These are phyloP conservation scores for Notothenia coriiceps DNA, from an alignment of 2,113 vertebrate genomes.

Conservation along the genomic window DNA sequence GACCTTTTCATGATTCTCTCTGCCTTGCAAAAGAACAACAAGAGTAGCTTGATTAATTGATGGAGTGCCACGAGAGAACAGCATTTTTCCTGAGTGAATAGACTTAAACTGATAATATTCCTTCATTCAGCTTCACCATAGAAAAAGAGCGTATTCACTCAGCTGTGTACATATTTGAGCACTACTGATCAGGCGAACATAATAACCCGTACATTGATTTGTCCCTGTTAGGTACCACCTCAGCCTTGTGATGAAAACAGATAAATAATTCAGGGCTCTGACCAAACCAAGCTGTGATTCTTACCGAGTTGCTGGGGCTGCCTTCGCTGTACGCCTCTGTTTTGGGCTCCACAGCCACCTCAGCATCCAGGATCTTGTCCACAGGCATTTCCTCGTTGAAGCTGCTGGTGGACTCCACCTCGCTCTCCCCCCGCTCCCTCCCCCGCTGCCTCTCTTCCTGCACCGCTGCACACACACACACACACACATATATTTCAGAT, in stretches of 20 bases:
- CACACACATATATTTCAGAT: slow-evolving; percentile 11
- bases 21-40: not conserved
- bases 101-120: not conserved
- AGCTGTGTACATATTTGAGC: not conserved
- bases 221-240: not conserved
- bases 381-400: slow-evolving; percentile 95
- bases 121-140: not conserved
- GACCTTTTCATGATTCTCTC: not conserved
- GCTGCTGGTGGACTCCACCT: slow-evolving; percentile 86
- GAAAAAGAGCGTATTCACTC: not conserved
- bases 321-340: slow-evolving; percentile 88
- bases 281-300: slow-evolving; percentile 30
- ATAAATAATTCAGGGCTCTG: not conserved
- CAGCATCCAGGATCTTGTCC: slow-evolving; percentile 96
- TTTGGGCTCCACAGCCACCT: slow-evolving; percentile 94
- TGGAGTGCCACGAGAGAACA: not conserved
- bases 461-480: slow-evolving; percentile 84
- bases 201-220: not conserved
- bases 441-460: slow-evolving; percentile 96
- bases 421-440: slow-evolving; percentile 90
- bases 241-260: not conserved
- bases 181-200: not conserved
- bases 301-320: slow-evolving; percentile 90
- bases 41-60: not conserved
- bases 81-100: not conserved